A percentile compares a stretch with the other conserved stretches of the same genome.
These are phyloP conservation scores for Sphaerodactylus townsendi DNA, from an alignment of 2,113 vertebrate genomes.

Conservation along the genomic window DNA sequence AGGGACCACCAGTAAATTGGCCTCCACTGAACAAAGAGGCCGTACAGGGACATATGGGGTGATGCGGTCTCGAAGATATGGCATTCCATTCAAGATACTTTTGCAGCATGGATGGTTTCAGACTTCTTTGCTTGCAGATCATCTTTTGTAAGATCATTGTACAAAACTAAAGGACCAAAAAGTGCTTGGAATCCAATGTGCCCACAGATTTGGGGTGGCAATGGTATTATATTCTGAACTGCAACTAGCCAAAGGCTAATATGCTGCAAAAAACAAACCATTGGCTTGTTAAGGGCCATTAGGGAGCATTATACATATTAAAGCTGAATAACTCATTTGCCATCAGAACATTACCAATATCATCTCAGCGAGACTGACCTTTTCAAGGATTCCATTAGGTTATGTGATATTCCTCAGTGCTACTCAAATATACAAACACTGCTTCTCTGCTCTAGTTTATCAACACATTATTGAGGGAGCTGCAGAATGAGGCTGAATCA, in stretches of 20 bases:
- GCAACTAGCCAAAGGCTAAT: constrained; percentile 29
- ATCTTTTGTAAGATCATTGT: constrained; percentile 12
- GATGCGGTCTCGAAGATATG: too few relatives aligned
- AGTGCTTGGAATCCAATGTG: constrained; percentile 27
- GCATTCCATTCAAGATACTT: neutral
- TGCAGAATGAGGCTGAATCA: fast-evolving
- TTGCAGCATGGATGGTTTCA: neutral
- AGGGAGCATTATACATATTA: constrained; percentile 24
- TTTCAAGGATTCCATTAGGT: constrained; percentile 5
- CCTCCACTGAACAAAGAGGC: too few relatives aligned
- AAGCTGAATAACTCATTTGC: constrained; percentile 14
- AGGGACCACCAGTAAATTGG: too few relatives aligned
- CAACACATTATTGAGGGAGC: neutral
- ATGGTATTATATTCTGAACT: constrained; percentile 16
- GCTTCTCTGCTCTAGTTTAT: neutral
- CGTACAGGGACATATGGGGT: too few relatives aligned
- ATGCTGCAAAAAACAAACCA: constrained; percentile 14
- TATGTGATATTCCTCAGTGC: neutral
- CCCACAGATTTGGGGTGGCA: neutral
- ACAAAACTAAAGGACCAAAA: constrained; percentile 49
- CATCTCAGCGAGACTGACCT: neutral
- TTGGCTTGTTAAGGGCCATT: neutral
- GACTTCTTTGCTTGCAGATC: neutral
- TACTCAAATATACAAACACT: fast-evolving
- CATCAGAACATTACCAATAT: neutral